Percentiles rank a stretch among this genome's conserved stretches.
Evolutionary conservation across 2,888 invertebrate genomes (phyloP).

Genomic region (Pterobdella sp.): DNA sequence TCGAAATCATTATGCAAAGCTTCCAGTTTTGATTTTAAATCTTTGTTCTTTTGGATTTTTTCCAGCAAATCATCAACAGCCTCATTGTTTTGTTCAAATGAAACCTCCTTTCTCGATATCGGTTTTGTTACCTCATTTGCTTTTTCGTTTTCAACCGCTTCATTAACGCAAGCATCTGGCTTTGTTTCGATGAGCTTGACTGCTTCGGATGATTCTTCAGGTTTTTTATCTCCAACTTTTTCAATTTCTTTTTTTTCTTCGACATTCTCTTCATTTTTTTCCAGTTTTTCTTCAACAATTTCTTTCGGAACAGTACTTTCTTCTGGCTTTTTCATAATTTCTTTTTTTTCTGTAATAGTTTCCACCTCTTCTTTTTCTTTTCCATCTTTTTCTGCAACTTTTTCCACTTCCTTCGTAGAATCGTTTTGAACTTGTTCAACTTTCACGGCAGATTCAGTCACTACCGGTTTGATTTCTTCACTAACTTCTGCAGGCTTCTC

Average conservation of each 20-base stretch:
- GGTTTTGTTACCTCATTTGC: no score
- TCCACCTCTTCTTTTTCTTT: conserved; percentile 1
- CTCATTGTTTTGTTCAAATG: no score
- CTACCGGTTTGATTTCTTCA: not conserved
- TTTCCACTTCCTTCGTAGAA: not conserved
- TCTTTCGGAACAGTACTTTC: not conserved
- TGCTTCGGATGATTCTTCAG: not conserved
- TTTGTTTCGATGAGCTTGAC: not conserved
- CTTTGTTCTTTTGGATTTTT: not conserved
- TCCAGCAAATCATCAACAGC: not conserved
- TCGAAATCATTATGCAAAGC: conserved; percentile 1
- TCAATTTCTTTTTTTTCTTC: not conserved
- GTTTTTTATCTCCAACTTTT: not conserved
- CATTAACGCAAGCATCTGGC: no score
- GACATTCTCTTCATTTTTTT: not conserved
- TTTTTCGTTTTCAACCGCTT: no score
- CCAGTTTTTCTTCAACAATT: not conserved
- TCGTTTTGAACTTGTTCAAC: not conserved
- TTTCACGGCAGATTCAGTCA: not conserved
- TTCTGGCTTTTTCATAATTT: not conserved
- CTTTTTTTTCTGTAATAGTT: not conserved
- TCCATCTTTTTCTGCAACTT: conserved; percentile 7
- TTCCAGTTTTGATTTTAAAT: not conserved
- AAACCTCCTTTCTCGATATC: no score
- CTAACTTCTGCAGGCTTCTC: not conserved